Evolutionary conservation across 1,140 invertebrate species (phyloP).

Genomic region (Bombus pascuorum): DNA sequence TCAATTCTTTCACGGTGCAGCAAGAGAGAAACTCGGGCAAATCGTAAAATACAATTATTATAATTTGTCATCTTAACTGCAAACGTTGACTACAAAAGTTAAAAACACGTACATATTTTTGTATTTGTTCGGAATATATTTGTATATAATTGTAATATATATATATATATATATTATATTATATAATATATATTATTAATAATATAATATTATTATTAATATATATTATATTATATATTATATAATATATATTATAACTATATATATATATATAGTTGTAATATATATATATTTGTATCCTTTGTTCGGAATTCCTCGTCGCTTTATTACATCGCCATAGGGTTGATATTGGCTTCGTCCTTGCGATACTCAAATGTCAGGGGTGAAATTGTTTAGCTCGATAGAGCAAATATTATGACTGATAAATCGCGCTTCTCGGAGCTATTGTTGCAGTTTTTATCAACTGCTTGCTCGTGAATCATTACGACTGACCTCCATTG

Average conservation of each 20-base stretch:
- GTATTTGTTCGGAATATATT: too few species aligned
- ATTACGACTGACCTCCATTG: neutral
- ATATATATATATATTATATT: too few species aligned
- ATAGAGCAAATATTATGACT: slow-evolving; percentile 2
- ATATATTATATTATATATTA: too few species aligned
- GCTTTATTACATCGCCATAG: neutral
- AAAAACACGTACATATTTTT: too few species aligned
- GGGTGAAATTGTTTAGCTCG: neutral
- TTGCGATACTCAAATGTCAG: neutral
- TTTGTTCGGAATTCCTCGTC: neutral
- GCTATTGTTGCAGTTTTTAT: neutral
- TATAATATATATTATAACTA: too few species aligned
- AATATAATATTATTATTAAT: too few species aligned
- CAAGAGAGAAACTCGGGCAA: neutral
- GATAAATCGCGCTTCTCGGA: neutral
- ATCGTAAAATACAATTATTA: neutral
- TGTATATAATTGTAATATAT: too few species aligned
- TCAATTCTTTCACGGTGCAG: neutral
- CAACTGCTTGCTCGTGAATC: neutral
- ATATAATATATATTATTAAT: too few species aligned
- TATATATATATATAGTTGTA: too few species aligned
- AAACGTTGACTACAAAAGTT: too few species aligned
- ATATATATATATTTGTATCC: too few species aligned
- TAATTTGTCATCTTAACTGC: neutral
- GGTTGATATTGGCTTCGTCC: too few species aligned